These are phyloP conservation scores for Teleopsis dalmanni DNA, from an alignment of 1,140 invertebrate species.

Conservation along the genomic window DNA sequence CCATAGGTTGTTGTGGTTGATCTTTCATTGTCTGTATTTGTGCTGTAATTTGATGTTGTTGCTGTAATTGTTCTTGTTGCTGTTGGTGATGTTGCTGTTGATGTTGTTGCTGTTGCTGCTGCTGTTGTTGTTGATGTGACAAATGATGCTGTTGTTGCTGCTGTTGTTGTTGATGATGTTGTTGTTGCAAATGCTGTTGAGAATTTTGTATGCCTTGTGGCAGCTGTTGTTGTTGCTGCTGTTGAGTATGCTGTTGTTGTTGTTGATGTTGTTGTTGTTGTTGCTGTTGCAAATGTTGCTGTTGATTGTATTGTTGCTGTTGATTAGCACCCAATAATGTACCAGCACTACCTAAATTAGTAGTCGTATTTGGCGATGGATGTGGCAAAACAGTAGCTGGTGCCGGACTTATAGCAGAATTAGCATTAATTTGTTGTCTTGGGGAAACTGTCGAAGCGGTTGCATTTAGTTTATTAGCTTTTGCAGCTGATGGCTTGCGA, in stretches of 20 bases:
- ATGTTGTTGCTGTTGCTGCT: constrained; percentile 23
- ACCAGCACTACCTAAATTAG: not conserved
- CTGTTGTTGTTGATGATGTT: constrained; percentile 21
- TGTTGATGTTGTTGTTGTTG: constrained; percentile 19
- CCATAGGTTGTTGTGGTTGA: constrained; percentile 44
- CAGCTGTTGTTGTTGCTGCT: constrained; percentile 13
- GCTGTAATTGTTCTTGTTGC: constrained; percentile 34
- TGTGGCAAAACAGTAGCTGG: constrained; percentile 39
- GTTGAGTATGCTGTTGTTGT: constrained; percentile 7
- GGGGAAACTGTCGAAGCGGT: constrained; percentile 39
- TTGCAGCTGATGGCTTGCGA: constrained; percentile 29
- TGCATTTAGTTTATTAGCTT: constrained; percentile 18
- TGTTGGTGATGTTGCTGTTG: constrained; percentile 23
- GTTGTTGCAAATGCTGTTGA: constrained; percentile 21
- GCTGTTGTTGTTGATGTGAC: constrained; percentile 22
- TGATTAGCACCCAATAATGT: constrained; percentile 7
- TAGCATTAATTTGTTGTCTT: constrained; percentile 17
- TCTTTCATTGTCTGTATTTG: constrained; percentile 45
- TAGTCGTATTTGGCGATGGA: constrained; percentile 39
- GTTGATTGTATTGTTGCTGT: constrained; percentile 12
- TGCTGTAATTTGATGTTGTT: constrained; percentile 43
- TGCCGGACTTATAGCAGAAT: constrained; percentile 33
- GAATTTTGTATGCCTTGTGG: constrained; percentile 22
- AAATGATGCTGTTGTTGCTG: constrained; percentile 26
- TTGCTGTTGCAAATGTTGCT: constrained; percentile 10